phyloP scores from a whole-genome alignment of 2,797 vertebrate genomes.

The Crax fasciolata region DNA sequence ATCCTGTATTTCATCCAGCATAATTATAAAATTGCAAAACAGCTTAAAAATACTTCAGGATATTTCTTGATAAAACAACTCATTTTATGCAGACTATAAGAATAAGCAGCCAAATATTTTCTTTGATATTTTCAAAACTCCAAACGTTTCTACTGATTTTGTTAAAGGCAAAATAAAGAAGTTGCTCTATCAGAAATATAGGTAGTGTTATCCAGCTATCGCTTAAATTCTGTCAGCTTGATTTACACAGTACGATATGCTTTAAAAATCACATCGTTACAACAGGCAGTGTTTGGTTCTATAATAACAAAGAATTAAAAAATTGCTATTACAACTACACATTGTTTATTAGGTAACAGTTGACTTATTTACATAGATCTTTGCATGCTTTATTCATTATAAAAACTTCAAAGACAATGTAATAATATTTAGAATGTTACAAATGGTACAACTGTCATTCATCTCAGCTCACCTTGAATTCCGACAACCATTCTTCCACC shows the following conservation, averaged over 20 bases:
- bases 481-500: constrained; percentile 98
- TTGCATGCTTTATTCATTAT: background rate
- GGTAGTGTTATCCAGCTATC: background rate
- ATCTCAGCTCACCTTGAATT: constrained; percentile 93
- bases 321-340: background rate
- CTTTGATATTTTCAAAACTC: background rate
- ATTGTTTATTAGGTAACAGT: background rate
- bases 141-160: background rate
- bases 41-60: background rate
- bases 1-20: background rate
- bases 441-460: background rate
- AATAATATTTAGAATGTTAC: background rate
- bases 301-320: background rate
- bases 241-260: background rate
- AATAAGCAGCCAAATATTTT: background rate
- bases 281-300: background rate
- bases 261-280: background rate
- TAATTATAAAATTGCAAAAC: background rate
- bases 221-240: background rate
- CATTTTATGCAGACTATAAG: background rate
- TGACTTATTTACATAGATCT: background rate
- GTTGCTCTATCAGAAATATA: background rate
- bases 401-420: background rate
- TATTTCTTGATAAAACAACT: background rate
- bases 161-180: background rate